Evolutionary conservation across 2,888 invertebrate species (phyloP).

Genomic region (Diaperis boleti): DNA sequence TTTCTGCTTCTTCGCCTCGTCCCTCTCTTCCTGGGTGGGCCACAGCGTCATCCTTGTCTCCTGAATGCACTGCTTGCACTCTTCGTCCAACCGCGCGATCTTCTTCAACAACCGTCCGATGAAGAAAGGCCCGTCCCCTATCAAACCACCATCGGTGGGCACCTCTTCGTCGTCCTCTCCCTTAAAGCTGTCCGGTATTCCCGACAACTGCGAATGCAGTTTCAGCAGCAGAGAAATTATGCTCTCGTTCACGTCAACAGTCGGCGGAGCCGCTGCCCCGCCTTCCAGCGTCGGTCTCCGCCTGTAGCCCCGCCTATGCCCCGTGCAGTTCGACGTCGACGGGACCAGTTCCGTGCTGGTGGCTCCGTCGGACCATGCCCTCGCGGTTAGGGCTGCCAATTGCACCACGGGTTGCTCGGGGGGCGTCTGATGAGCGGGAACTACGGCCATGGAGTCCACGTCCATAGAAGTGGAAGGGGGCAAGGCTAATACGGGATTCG

Average conservation of each 20-base stretch:
- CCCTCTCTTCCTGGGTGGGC: conserved; percentile 85
- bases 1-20: conserved; percentile 77
- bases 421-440: conserved; percentile 36
- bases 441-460: conserved; percentile 52
- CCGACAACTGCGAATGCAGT: conserved; percentile 91
- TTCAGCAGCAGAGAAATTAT: conserved; percentile 90
- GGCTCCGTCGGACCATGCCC: conserved; percentile 45
- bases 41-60: conserved; percentile 80
- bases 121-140: conserved; percentile 91
- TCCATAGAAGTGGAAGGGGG: conserved; percentile 48
- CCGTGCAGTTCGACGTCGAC: conserved; percentile 58
- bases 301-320: conserved; percentile 39
- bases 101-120: conserved; percentile 84
- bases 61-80: conserved; percentile 77
- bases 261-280: conserved; percentile 56
- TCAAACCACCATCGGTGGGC: conserved; percentile 55
- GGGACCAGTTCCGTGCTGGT: conserved; percentile 67
- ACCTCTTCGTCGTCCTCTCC: conserved; percentile 62
- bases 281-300: conserved; percentile 59
- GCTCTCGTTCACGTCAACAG: conserved; percentile 79
- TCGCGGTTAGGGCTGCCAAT: conserved; percentile 59
- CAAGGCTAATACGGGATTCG: conserved; percentile 45
- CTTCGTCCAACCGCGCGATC: conserved; percentile 78
- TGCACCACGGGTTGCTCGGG: conserved; percentile 53
- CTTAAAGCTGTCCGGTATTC: conserved; percentile 81